Conservation (phyloP, 2,888 invertebrate species). For the Rhingia campestris region DNA sequence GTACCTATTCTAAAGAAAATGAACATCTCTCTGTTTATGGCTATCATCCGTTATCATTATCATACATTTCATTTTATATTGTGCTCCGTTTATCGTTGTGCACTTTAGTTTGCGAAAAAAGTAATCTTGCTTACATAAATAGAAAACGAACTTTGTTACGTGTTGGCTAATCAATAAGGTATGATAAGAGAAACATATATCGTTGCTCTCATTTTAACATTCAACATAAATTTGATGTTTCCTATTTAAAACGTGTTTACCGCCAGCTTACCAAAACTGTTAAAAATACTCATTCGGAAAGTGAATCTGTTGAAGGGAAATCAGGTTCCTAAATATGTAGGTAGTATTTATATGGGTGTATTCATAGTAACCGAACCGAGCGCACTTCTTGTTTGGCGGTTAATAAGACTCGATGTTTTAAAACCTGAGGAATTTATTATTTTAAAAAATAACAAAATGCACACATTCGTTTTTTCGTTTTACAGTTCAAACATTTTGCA, state of each 20-base stretch:
- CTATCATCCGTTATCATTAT: too few species aligned
- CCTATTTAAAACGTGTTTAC: slow-evolving; percentile 23
- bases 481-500: too few species aligned
- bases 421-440: too few species aligned
- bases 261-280: not conserved
- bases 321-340: slow-evolving; percentile 12
- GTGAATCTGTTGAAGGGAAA: not conserved
- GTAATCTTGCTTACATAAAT: slow-evolving; percentile 26
- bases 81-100: not conserved
- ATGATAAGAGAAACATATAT: slow-evolving; percentile 18
- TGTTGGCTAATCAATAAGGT: slow-evolving; percentile 1
- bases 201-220: slow-evolving; percentile 1
- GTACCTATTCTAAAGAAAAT: too few species aligned
- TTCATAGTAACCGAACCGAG: slow-evolving; percentile 7
- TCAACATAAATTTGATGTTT: not conserved
- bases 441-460: too few species aligned
- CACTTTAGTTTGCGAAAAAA: not conserved
- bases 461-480: too few species aligned
- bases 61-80: too few species aligned
- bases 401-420: too few species aligned
- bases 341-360: not conserved
- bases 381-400: slow-evolving; percentile 11
- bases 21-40: too few species aligned
- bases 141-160: slow-evolving; percentile 6
- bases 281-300: slow-evolving; percentile 9